Percentiles rank a stretch among this genome's conserved stretches.
phyloP scores from a whole-genome alignment of 2,888 invertebrate species.

The Theristus sp. region DNA sequence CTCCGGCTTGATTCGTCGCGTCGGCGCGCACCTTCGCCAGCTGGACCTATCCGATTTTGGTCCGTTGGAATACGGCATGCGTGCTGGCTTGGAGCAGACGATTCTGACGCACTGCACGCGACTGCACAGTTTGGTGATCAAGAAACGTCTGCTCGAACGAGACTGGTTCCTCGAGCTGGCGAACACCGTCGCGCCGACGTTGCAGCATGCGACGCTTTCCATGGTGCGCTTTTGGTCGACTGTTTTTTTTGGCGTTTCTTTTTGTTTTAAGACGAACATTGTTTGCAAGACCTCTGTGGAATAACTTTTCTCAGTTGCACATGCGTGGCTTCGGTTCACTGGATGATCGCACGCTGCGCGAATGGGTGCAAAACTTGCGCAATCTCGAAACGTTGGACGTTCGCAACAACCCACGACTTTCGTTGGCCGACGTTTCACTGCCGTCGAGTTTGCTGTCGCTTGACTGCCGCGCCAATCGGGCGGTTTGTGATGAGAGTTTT shows the following conservation, averaged over 20 bases:
- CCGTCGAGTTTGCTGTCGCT: background rate
- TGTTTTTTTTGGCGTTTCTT: too few relatives aligned
- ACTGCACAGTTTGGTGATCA: background rate
- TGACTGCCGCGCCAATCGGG: background rate
- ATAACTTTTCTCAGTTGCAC: too few relatives aligned
- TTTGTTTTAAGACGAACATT: too few relatives aligned
- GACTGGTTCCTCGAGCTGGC: background rate
- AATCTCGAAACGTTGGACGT: slow-evolving; percentile 1
- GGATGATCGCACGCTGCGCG: background rate
- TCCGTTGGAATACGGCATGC: slow-evolving; percentile 5
- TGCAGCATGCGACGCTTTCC: background rate
- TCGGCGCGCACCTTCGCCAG: background rate
- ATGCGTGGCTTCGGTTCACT: background rate
- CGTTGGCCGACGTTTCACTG: background rate
- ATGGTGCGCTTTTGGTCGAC: too few relatives aligned
- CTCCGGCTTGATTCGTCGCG: background rate
- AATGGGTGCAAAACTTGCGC: background rate
- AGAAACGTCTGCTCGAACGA: slow-evolving; percentile 1
- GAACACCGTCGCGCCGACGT: background rate
- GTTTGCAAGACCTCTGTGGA: too few relatives aligned
- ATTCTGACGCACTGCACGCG: background rate
- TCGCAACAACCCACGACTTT: background rate
- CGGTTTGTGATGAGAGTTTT: background rate
- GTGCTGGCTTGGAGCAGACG: slow-evolving; percentile 1
- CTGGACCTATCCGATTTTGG: slow-evolving; percentile 3